Evolutionary conservation across 2,113 vertebrate species (phyloP), one percentile per base, ranked within the genome.

Genomic region (Pelodiscus sinensis): DNA sequence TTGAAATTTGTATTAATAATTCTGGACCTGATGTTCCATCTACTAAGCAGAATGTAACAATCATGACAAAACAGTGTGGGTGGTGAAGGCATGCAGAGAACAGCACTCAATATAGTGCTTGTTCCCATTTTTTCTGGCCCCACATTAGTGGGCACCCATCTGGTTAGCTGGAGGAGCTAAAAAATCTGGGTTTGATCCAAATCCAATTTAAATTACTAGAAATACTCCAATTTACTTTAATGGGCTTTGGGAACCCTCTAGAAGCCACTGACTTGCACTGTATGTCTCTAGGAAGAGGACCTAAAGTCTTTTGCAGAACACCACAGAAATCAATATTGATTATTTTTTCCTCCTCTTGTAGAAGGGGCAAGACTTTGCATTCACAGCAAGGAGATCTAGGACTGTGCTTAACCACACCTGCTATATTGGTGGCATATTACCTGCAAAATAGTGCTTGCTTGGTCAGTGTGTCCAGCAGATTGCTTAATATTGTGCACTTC

Each of bases 71-170:
- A 1, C 3, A 22, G 2, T 81, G 3, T 38, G 38, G 18, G 5
- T 7, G 31, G 31, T 19, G 31, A 21, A 88, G 60, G n/a, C n/a
- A 9, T 6, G 1, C 11, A 13, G 60, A 24, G 54, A 68, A 19
- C 2, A 35, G 44, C 24, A 50, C 62, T 1, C 35, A 1, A 0
- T 1, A 1, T 16, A 4, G 9, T 10, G 2, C 16, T 6, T 22
- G 22, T 8, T 51, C 71, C 35, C 50, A n/a, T 27, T 6, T 27
- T 79, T 56, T 27, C 2, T 22, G 54, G 8, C 2, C 8, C 80
- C 3, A 52, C 16, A 12, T 75, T 51, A 78, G 57, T 27, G n/a
- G 15, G 27, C 52, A 2, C 58, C 9, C 21, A 3, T 50, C 18
- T 81, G 73, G 75, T 21, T 77, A 73, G 35, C 3, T 5, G 19